Evolutionary conservation across 2,113 vertebrate species (phyloP).

Genomic region (Crotalus horridus): DNA sequence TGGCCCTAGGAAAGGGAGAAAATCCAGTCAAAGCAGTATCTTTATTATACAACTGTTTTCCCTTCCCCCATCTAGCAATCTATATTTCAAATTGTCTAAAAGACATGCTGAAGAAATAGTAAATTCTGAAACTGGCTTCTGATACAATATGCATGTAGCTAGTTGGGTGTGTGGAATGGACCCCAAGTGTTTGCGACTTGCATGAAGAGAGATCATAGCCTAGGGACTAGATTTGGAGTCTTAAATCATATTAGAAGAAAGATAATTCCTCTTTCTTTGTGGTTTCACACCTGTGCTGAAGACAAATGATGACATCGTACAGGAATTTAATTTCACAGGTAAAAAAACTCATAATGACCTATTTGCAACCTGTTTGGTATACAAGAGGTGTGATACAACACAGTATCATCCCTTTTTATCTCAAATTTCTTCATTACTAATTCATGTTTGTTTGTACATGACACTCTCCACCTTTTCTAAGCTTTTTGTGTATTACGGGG

Average conservation of each 20-base stretch:
- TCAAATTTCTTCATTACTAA: not conserved
- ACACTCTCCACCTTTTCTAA: not conserved
- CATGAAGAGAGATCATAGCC: fast-evolving
- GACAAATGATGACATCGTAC: not conserved
- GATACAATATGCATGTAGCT: not conserved
- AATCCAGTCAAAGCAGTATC: not conserved
- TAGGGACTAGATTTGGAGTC: not conserved
- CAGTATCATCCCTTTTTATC: not conserved
- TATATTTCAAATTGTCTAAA: not conserved
- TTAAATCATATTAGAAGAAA: fast-evolving
- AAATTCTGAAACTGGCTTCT: not conserved
- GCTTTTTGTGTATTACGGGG: not conserved
- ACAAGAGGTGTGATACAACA: not conserved
- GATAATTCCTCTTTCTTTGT: fast-evolving
- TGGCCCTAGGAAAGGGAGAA: not conserved
- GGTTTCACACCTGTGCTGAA: not conserved
- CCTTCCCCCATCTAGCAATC: not conserved
- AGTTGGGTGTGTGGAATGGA: not conserved
- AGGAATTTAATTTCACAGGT: not conserved
- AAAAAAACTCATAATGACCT: not conserved
- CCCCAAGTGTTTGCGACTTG: not conserved
- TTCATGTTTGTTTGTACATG: not conserved
- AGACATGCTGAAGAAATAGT: not conserved
- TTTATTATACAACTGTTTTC: not conserved
- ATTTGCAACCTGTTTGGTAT: not conserved